Evolutionary conservation across 2,797 vertebrate species (phyloP), one percentile per base, ranked within the genome.

Genomic region (Danio choprae): DNA sequence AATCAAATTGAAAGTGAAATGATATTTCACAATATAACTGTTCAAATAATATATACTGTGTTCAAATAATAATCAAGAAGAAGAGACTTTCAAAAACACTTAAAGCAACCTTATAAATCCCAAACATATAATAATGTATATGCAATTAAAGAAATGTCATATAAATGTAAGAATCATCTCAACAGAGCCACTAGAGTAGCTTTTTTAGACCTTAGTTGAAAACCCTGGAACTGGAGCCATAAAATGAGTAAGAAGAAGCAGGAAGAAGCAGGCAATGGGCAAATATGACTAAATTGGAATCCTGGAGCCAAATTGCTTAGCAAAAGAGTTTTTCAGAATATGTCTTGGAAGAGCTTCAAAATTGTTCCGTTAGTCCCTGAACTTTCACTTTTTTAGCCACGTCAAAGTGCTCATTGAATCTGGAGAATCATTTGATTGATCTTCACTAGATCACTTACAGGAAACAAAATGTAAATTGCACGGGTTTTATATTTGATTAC

Each of bases 271-370:
- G 29, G 11, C 41, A 68, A 77, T 55, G 51, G 36, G 50, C 22
- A 38, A 58, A 68, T 48, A 48, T 48, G 5, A 67, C 53, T 77
- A 4, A 68, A 68, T 59, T 58, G 40, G 41, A 68, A 68, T 58
- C 16, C 12, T 64, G 58, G 64, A 20, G 53, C 53, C 29, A 40
- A 68, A 48, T 40, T 77, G 50, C 50, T 48, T 20, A 22, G 41
- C 12, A 40, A 15, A 77, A 4, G 63, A 46, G n/a, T 38, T 75
- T 41, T 46, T 73, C 13, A 11, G 3, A 72, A 72, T 29, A 22
- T 15, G n/a, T 69, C 4, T 63, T 36, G 29, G 7, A 18, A 44
- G 38, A 60, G 15, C 60, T 46, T 77, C 16, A 43, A n/a, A 43
- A 55, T 55, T 65, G 8, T 18, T 38, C 46, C 56, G 16, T 70